Evolutionary conservation across 2,888 invertebrate species (phyloP), one percentile per base, ranked within the genome.

Genomic region (Sisyra terminalis): DNA sequence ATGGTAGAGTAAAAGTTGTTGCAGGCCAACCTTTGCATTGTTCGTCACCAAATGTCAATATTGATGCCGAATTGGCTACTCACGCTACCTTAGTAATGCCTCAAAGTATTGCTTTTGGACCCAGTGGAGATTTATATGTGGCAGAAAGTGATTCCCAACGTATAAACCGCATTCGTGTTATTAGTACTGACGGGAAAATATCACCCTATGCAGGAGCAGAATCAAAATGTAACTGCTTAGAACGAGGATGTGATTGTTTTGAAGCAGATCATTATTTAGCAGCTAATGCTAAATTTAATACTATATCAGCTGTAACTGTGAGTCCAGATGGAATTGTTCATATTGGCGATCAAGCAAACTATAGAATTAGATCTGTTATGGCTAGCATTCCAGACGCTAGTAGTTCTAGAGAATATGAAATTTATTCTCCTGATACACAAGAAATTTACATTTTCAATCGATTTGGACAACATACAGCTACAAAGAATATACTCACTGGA

Each of bases 61-160:
- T 80, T 48, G 87, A 88, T 51, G 73, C 80, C 44, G 90, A 92
- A 57, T 67, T 94, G 42, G 93, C 92, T 0, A 87, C 89, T 0
- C 88, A 89, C 52, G 88, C 90, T 0, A 85, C 87, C 0, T 67
- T 96, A 18, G 88, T 88, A 0, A 87, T 89, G 77, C 92, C 94
- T 0, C 89, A 93, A 56, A 90, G 92, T 53, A 85, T 98, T 41
- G 84, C 92, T 0, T 94, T 96, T 51, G 88, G 88, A 10, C 84
- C 90, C 0, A 79, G 87, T 36, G 96, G 96, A 3, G 82, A 90
- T 55, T 65, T 98, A 9, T 96, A 82, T 57, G 87, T 97, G 0
- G 92, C 94, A 0, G 96, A 97, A 59, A 92, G 92, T 53, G 94
- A 96, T 60, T 88, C 90, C 0, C 92, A 94, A 59, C 72, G 92